Base-by-base conservation (phyloP, 2,888 invertebrate species). In the Aspidapion aeneum region DNA sequence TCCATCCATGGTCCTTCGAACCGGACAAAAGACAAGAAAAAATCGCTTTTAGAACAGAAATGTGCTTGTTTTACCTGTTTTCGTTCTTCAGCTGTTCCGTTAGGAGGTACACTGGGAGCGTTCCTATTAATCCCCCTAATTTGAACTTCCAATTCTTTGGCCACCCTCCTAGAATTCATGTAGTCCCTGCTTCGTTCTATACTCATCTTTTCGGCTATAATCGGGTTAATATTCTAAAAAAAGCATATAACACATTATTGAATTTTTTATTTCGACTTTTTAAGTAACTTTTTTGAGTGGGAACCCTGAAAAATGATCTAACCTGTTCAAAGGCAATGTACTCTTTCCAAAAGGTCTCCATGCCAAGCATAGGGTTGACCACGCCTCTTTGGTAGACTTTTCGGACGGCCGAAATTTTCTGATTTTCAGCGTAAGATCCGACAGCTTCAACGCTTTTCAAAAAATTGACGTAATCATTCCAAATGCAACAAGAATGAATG, bases 351-450 rank as follows among this genome's bases (percentile, higher is more conserved):
- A 99, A 82, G 1, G 93, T 90, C 77, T 99, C 99, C 76, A 99
- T 96, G 64, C 97, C 97, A 55, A 95, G 90, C 85, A 99, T 96
- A 0, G 99, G 99, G 58, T 96, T 99, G 21, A 96, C 89, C 0
- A 98, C 94, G 0, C 96, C 98, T 64, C 95, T 86, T 80, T 99
- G 99, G 78, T 97, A 99, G 72, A 93, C 94, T 84, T 98, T 96
- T 55, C 99, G 85, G 1, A 99, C 96, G 1, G 98, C 99, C 17
- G 97, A 96, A 66, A 99, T 99, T 80, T 97, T 94, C 82, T 99
- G 99, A 80, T 99, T 99, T 81, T 99, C 99, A 0, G 99, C 99
- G 79, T 99, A 99, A 0, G 97, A 97, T 0, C 99, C 99, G 0
- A 96, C 91, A 0, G 98, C 99, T 70, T 98, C 98, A 0, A 97